These are phyloP conservation scores for Eretmocerus hayati DNA, from an alignment of 2,888 invertebrate species.

Conservation along the genomic window DNA sequence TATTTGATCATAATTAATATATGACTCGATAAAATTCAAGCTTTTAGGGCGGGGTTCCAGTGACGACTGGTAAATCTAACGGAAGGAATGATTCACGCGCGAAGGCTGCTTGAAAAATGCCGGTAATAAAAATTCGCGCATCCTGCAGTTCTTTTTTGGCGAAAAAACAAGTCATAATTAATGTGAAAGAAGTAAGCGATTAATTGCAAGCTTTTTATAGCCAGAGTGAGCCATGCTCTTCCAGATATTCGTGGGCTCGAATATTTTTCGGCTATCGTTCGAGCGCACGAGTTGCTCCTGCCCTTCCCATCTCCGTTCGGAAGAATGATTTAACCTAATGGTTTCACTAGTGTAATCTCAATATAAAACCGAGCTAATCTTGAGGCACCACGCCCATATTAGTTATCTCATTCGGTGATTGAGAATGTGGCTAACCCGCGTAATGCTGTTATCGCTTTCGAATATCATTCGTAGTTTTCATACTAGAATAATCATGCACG, in stretches of 20 bases:
- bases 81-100: slow-evolving; percentile 5
- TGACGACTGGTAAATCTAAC: too few relatives aligned
- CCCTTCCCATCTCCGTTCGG: slow-evolving; percentile 39
- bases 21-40: too few relatives aligned
- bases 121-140: slow-evolving; percentile 8
- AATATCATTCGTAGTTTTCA: too few relatives aligned
- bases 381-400: slow-evolving; percentile 32
- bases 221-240: too few relatives aligned
- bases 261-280: slow-evolving; percentile 28
- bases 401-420: too few relatives aligned
- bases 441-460: too few relatives aligned
- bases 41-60: too few relatives aligned
- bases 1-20: too few relatives aligned
- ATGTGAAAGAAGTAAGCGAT: slow-evolving; percentile 16
- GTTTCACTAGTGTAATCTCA: slow-evolving; percentile 47
- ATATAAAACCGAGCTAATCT: slow-evolving; percentile 43
- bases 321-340: slow-evolving; percentile 45
- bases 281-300: slow-evolving; percentile 6
- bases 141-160: slow-evolving; percentile 10
- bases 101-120: slow-evolving; percentile 8
- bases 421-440: too few relatives aligned
- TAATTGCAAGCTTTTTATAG: too few relatives aligned
- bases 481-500: too few relatives aligned
- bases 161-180: slow-evolving; percentile 13
- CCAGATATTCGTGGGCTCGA: slow-evolving; percentile 28